Evolutionary conservation across 2,888 invertebrate genomes (phyloP).

Genomic region (Dryocosmus kuriphilus): DNA sequence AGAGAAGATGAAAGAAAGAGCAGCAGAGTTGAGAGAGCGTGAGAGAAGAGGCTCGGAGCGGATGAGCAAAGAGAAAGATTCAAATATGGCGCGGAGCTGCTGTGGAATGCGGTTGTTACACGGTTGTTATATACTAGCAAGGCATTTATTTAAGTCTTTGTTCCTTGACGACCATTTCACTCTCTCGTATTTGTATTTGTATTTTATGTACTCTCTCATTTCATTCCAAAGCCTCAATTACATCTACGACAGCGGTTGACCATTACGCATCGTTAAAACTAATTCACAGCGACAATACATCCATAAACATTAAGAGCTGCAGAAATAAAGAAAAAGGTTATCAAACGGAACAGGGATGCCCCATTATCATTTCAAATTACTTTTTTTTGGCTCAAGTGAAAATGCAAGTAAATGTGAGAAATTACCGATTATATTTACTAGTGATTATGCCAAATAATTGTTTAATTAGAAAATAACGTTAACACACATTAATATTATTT

Average conservation of each 20-base stretch:
- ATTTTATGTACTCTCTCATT: slow-evolving; percentile 25
- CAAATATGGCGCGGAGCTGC: slow-evolving; percentile 64
- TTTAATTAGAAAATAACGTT: too few relatives aligned
- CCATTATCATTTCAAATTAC: neutral
- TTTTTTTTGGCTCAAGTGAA: neutral
- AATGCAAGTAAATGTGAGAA: neutral
- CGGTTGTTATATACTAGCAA: slow-evolving; percentile 58
- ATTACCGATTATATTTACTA: neutral
- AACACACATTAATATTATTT: neutral
- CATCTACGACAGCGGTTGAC: slow-evolving; percentile 20
- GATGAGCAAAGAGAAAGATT: slow-evolving; percentile 47
- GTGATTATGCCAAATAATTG: too few relatives aligned
- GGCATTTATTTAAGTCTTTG: slow-evolving; percentile 64
- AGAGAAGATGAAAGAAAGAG: slow-evolving; percentile 42
- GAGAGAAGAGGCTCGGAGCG: slow-evolving; percentile 48
- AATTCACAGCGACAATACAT: slow-evolving; percentile 22
- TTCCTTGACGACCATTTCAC: slow-evolving; percentile 35
- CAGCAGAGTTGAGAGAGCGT: slow-evolving; percentile 40
- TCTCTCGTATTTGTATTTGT: slow-evolving; percentile 21
- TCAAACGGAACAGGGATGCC: neutral
- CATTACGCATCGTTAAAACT: slow-evolving; percentile 22
- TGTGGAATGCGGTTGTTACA: slow-evolving; percentile 65
- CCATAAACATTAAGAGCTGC: slow-evolving; percentile 3
- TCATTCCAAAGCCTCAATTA: slow-evolving; percentile 31
- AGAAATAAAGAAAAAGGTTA: slow-evolving; percentile 19